Base-by-base conservation (phyloP, 2,888 invertebrate genomes). In the Gastracanthus pulcherrimus region DNA sequence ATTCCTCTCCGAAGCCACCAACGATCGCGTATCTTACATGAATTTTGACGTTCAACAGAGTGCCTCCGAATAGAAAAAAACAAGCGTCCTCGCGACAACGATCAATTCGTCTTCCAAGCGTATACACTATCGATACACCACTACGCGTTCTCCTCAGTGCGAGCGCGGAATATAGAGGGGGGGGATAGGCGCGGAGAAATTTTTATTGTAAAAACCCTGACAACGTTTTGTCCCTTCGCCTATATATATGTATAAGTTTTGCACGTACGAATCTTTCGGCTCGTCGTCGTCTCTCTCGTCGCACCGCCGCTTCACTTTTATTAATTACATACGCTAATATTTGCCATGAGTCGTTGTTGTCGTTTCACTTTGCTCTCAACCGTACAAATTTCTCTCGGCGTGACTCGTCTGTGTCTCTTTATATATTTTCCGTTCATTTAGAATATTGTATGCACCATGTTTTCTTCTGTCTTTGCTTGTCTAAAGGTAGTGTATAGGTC, bases 161-260 rank as follows among this genome's bases (percentile, higher is more conserved):
- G 29, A 45, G 67, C 26, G 70, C 29, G 26, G n/a, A 23, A n/a
- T n/a, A n/a, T n/a, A n/a, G n/a, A n/a, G n/a, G n/a, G n/a, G n/a
- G n/a, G n/a, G n/a, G n/a, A n/a, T n/a, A n/a, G n/a, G n/a, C n/a
- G 34, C 34, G 23, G 48, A 58, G 51, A 67, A 58, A 66, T 74
- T 60, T 69, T 45, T 66, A 80, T 80, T 36, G 67, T 60, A 67
- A 74, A 67, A 79, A 80, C 72, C 74, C 64, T 66, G 79, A 74
- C 16, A 72, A 55, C 58, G 62, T 62, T 34, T 29, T 19, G 29
- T 48, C 7, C 0, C 11, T 7, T 16, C 23, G n/a, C n/a, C n/a
- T n/a, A n/a, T n/a, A n/a, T n/a, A n/a, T n/a, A n/a, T n/a, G n/a
- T n/a, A n/a, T n/a, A n/a, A n/a, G n/a, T 36, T 34, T 51, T 26